Evolutionary conservation across 1,140 invertebrate species (phyloP).

Genomic region (Macrobrachium nipponense): DNA sequence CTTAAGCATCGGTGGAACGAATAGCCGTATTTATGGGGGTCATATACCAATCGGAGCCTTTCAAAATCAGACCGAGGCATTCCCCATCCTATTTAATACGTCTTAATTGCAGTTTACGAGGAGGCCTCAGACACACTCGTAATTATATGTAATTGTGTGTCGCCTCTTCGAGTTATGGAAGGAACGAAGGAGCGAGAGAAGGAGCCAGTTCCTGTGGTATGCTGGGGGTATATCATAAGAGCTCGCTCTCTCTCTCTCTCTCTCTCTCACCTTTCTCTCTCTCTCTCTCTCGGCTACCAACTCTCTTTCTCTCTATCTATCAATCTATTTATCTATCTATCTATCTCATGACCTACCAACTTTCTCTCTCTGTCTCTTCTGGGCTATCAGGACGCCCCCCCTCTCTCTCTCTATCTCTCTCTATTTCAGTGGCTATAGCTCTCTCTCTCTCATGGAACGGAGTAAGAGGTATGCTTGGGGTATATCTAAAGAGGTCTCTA

Average conservation of each 20-base stretch:
- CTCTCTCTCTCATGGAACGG: slow-evolving; percentile 3
- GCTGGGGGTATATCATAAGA: background rate
- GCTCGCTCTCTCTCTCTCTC: background rate
- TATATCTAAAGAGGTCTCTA: too few species aligned
- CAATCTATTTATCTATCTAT: too few species aligned
- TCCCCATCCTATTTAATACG: slow-evolving; percentile 20
- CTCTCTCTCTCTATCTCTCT: background rate
- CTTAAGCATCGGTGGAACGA: background rate
- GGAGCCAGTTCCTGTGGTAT: background rate
- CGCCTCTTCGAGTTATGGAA: slow-evolving; percentile 41
- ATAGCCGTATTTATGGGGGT: slow-evolving; percentile 4
- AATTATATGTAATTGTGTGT: slow-evolving; percentile 58
- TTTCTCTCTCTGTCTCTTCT: background rate
- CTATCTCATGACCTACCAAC: too few species aligned
- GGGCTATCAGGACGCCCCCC: too few species aligned
- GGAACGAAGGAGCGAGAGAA: background rate
- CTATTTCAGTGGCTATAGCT: background rate
- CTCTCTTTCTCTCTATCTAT: background rate
- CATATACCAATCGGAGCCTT: background rate
- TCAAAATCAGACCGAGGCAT: slow-evolving; percentile 3
- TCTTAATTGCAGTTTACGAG: slow-evolving; percentile 52
- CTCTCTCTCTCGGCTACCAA: background rate
- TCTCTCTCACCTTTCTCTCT: background rate
- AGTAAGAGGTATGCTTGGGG: background rate
- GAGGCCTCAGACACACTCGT: slow-evolving; percentile 32